Evolutionary conservation across 2,797 vertebrate genomes (phyloP).

Genomic region (Babyrousa celebensis): DNA sequence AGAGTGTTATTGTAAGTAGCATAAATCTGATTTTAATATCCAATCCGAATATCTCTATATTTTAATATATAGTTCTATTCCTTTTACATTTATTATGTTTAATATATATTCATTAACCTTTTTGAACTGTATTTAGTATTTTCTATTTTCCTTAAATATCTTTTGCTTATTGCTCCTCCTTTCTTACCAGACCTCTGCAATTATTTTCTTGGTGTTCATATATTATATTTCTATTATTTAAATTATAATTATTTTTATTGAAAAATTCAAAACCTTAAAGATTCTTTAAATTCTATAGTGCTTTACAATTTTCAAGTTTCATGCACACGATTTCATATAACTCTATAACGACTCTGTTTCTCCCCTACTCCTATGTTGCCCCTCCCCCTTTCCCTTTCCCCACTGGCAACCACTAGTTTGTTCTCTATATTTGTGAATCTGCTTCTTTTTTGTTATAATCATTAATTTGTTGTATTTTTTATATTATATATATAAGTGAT

Average conservation of each 20-base stretch:
- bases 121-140: neutral
- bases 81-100: neutral
- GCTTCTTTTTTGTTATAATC: too few species aligned
- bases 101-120: neutral
- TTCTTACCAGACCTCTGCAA: neutral
- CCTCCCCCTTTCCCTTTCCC: too few species aligned
- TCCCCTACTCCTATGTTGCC: too few species aligned
- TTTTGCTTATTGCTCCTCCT: neutral
- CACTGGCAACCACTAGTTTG: too few species aligned
- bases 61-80: neutral
- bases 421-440: too few species aligned
- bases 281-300: too few species aligned
- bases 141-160: neutral
- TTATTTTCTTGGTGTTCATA: neutral
- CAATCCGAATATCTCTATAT: neutral
- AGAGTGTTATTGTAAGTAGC: neutral
- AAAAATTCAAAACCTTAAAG: too few species aligned
- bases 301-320: too few species aligned
- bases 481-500: too few species aligned
- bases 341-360: too few species aligned
- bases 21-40: neutral
- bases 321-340: too few species aligned
- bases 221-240: neutral
- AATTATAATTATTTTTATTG: neutral
- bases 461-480: too few species aligned